A percentile compares a stretch with the other conserved stretches of the same genome.
Evolutionary conservation across 2,797 vertebrate genomes (phyloP).

Genomic region (Florisuga fusca): DNA sequence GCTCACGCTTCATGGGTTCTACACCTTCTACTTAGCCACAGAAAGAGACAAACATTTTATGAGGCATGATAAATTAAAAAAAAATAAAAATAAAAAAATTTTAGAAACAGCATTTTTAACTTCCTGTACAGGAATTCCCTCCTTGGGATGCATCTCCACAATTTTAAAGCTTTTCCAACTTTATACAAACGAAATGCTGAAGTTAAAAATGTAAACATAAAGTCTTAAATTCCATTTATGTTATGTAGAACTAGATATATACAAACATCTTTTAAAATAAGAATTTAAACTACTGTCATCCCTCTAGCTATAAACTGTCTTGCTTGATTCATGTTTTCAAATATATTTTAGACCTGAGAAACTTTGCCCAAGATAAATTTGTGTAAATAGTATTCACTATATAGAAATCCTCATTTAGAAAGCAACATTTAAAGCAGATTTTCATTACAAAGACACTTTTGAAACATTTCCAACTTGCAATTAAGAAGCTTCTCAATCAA

Average conservation of each 20-base stretch:
- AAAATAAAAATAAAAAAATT: neutral
- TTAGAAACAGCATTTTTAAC: neutral
- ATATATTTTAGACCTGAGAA: conserved; percentile 8
- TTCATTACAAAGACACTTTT: neutral
- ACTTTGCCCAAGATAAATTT: neutral
- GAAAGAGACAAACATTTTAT: neutral
- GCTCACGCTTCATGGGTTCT: neutral
- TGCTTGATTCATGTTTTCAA: neutral
- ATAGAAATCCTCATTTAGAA: neutral
- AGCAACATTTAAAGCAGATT: neutral
- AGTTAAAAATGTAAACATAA: neutral
- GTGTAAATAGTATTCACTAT: neutral
- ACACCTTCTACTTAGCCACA: neutral
- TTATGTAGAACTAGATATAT: neutral
- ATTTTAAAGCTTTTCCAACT: conserved; percentile 23
- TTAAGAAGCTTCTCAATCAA: neutral
- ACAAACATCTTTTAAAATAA: neutral
- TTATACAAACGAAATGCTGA: neutral
- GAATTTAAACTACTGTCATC: neutral
- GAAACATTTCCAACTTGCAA: neutral
- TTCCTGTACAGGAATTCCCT: neutral
- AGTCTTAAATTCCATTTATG: conserved; percentile 7
- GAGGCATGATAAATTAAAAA: neutral
- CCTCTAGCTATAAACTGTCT: neutral
- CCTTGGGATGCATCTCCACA: neutral